Evolutionary conservation across 2,888 invertebrate species (phyloP), one percentile per base, ranked within the genome.

Genomic region (Venusia cambrica): DNA sequence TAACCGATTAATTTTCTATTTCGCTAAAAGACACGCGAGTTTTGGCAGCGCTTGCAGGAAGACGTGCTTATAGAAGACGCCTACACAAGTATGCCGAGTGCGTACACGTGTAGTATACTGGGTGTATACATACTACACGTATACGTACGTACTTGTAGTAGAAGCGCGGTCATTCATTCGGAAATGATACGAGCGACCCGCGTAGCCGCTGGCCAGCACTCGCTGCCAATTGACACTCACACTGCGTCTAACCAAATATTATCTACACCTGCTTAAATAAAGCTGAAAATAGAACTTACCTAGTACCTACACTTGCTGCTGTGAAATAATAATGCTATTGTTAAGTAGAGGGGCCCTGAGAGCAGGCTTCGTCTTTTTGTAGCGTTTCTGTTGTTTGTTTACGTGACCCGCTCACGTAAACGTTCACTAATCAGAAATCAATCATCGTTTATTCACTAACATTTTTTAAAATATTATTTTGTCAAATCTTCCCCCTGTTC

Each of bases 31-130:
- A 30, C 31, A 27, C 15, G 10, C 26, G 35, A 27, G 21, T 55
- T 52, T 69, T 72, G 75, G 75, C 75, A 66, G 13, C 44, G 42
- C 19, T 38, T 46, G 41, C 59, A 70, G 77, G 80, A 79, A 78
- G 70, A 59, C 47, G 47, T 38, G 38, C 10, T 26, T 10, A 12
- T 12, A 30, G 32, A 25, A 29, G 7, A 41, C 27, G 35, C 38
- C 28, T 25, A 38, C 32, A 38, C 43, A 20, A n/a, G 11, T 7
- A 25, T 12, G 27, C 17, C 9, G 12, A n/a, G 5, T 6, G 7
- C 18, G 9, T 16, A 16, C 19, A 14, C 26, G 9, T 29, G 4
- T 20, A 10, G 11, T 10, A 11, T 12, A 11, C 14, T 9, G 4
- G 5, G n/a, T 4, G 8, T 9, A 10, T 7, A 12, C 22, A 5